Conservation (phyloP, 35 echinoderm and acorn worm genomes). For the Acanthaster planci region DNA sequence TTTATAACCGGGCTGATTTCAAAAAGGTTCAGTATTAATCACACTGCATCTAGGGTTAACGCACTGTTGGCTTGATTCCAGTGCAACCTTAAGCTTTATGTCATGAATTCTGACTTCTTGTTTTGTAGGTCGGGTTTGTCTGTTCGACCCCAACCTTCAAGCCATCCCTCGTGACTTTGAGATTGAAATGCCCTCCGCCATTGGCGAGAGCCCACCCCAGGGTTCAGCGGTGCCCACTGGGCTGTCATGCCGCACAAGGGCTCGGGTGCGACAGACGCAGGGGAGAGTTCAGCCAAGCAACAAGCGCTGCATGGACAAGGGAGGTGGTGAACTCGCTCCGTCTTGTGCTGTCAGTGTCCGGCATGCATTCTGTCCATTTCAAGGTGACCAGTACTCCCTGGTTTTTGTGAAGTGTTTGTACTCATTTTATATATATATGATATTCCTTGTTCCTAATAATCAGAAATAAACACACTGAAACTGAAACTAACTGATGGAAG, state of each 20-base stretch:
- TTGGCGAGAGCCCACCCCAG: conserved; percentile 88
- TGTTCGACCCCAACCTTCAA: conserved; percentile 85
- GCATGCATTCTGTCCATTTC: conserved; percentile 87
- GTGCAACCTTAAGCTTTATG: too few species aligned
- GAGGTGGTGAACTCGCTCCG: not conserved
- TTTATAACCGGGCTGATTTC: too few species aligned
- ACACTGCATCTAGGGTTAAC: too few species aligned
- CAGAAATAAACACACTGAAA: too few species aligned
- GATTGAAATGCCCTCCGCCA: conserved; percentile 89
- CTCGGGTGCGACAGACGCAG: not conserved
- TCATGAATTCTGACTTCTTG: not conserved
- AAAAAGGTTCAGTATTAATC: too few species aligned
- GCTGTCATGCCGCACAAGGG: not conserved
- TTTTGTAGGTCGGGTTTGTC: not conserved
- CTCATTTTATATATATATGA: too few species aligned
- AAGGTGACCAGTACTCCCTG: conserved; percentile 41
- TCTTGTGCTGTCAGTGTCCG: conserved; percentile 84
- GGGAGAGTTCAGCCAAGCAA: not conserved
- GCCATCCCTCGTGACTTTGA: conserved; percentile 98
- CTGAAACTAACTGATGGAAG: too few species aligned
- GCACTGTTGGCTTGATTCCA: too few species aligned
- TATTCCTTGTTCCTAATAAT: too few species aligned
- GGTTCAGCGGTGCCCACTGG: not conserved
- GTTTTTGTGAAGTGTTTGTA: not conserved
- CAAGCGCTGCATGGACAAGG: not conserved